Conservation (phyloP, 1,140 invertebrate species). For the Teleopsis dalmanni region DNA sequence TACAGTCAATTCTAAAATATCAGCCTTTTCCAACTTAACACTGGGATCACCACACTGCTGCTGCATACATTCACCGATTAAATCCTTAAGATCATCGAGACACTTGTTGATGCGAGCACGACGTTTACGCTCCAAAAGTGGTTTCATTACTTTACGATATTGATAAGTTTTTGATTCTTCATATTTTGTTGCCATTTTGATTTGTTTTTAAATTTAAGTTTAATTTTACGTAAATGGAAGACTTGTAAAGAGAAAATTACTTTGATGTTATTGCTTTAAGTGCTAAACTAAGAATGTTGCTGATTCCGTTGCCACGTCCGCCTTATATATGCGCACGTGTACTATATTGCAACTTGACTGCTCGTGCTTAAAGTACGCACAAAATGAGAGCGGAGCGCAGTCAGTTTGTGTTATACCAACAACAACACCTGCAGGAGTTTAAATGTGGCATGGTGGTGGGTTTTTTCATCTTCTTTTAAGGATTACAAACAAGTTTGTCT, state of each 20-base stretch:
- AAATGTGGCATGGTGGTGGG: background rate
- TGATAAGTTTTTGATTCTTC: constrained; percentile 72
- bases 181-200: constrained; percentile 37
- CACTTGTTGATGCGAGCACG: constrained; percentile 91
- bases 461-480: background rate
- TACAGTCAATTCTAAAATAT: constrained; percentile 92
- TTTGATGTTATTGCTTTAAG: constrained; percentile 24
- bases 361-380: constrained; percentile 35
- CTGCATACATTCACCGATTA: constrained; percentile 80
- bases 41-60: constrained; percentile 73
- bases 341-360: constrained; percentile 4
- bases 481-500: constrained; percentile 2
- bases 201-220: constrained; percentile 11
- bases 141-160: constrained; percentile 92
- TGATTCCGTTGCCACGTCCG: constrained; percentile 22
- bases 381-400: background rate
- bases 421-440: background rate
- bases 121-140: constrained; percentile 88
- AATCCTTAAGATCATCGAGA: constrained; percentile 85
- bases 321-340: constrained; percentile 43
- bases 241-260: constrained; percentile 1
- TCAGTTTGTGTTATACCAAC: background rate
- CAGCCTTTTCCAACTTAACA: constrained; percentile 91
- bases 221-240: too few relatives aligned
- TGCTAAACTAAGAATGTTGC: constrained; percentile 37